phyloP scores from a whole-genome alignment of 2,113 vertebrate species.

The Pteronura brasiliensis region DNA sequence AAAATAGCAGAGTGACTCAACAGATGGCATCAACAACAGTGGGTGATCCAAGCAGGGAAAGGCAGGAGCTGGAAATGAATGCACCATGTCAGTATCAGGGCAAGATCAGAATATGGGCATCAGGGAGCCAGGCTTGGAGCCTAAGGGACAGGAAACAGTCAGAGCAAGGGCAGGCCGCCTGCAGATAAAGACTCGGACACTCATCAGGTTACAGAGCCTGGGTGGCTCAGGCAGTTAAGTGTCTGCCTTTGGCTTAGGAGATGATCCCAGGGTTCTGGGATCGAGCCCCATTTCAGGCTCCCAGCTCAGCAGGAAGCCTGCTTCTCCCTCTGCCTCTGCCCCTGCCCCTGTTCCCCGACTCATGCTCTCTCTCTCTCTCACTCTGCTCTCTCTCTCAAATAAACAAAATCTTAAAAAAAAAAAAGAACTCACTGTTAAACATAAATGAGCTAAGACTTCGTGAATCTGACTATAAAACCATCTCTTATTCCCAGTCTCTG shows the following conservation, averaged over 20 bases:
- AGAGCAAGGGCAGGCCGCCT: rapidly evolving
- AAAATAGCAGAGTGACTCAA: not conserved
- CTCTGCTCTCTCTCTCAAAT: not conserved
- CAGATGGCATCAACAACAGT: not conserved
- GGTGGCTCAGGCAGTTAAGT: not conserved
- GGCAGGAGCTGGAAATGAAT: not conserved
- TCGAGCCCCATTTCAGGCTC: not conserved
- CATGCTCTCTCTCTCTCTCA: not conserved
- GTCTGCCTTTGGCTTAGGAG: not conserved
- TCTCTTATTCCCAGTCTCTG: not conserved
- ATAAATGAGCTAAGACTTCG: not conserved
- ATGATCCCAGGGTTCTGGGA: not conserved
- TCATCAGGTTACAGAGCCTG: not conserved
- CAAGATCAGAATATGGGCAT: not conserved
- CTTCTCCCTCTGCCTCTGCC: not conserved
- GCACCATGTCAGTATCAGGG: no score
- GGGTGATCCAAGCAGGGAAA: not conserved
- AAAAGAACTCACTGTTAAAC: not conserved
- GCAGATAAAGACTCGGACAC: not conserved
- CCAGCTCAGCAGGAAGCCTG: not conserved
- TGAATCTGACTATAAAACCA: not conserved
- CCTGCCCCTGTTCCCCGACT: no score
- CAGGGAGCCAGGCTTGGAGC: not conserved
- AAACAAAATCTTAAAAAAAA: not conserved
- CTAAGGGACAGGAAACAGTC: rapidly evolving